Evolutionary conservation across 2,797 vertebrate genomes (phyloP), one percentile per base, ranked within the genome.

Genomic region (Todus mexicanus): DNA sequence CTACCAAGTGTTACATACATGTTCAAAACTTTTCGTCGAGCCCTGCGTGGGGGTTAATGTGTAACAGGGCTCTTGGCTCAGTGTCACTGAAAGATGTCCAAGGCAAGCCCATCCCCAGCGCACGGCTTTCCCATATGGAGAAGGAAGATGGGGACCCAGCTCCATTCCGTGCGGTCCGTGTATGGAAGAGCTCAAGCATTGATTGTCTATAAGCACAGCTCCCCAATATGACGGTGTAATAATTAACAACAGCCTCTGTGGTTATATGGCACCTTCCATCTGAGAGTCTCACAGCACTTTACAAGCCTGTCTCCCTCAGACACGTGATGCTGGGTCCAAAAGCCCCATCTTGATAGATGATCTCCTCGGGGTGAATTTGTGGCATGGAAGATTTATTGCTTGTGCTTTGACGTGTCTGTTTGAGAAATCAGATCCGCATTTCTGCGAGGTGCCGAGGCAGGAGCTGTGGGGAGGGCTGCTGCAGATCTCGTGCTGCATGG

Each of bases 221-320:
- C 90, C 90, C 87, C 75, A 27, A 1, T 61, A 4, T 40, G 92
- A 91, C 35, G 50, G 72, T 54, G 75, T 11, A 56, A 73, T 93
- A 91, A 96, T 92, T 84, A 88, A 89, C 87, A 95, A 27, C 89
- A 95, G 92, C 80, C 74, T 72, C 92, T 76, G 79, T 26, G 74
- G 45, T 70, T 77, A 12, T 13, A 16, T 15, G 70, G 74, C 75
- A 95, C 75, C 93, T 91, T 91, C 78, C 33, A 70, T 45, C 80
- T 2, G 13, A 64, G 45, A 26, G 54, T 20, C 86, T 85, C 56
- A 2, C 54, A 68, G 77, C 18, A 29, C 72, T 90, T 93, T 54
- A 31, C 43, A 48, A 53, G 83, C 72, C 69, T 16, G 19, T 42
- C 72, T n/a, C 61, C 66, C 79, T 66, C 68, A 40, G 60, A 70